phyloP scores from a whole-genome alignment of 2,113 vertebrate species.

The Procavia capensis region DNA sequence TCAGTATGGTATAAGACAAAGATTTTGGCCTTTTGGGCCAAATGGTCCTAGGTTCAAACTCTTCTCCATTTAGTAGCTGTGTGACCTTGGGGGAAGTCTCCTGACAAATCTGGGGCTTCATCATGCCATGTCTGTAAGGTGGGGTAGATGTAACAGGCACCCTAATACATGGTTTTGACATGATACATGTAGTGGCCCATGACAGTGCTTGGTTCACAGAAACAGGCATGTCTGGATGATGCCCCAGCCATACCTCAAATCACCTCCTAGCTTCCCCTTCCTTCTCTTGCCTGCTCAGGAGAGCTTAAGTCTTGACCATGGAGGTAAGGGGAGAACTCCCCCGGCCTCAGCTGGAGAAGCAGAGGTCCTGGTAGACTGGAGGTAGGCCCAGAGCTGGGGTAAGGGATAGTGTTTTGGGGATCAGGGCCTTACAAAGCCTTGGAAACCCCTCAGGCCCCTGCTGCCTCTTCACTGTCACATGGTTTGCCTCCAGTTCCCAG shows the following conservation, averaged over 20 bases:
- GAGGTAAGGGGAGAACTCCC: not conserved
- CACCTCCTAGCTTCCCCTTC: not conserved
- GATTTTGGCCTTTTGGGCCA: not conserved
- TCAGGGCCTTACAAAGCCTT: not conserved
- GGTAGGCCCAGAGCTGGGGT: not conserved
- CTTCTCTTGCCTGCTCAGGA: constrained; percentile 39
- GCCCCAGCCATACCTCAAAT: not conserved
- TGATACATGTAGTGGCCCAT: not conserved
- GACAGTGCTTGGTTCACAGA: not conserved
- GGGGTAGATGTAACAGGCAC: not conserved
- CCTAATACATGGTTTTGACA: not conserved
- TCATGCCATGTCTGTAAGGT: not conserved
- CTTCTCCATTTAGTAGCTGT: not conserved
- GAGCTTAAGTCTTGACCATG: not conserved
- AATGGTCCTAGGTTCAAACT: not conserved
- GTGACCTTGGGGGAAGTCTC: not conserved
- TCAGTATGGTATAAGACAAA: not conserved
- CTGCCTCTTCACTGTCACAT: constrained; percentile 10
- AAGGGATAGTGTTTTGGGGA: not conserved
- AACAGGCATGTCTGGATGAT: not conserved
- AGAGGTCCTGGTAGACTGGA: not conserved
- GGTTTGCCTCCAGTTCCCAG: constrained; percentile 52
- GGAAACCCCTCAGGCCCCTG: constrained; percentile 41
- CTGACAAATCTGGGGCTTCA: not conserved
- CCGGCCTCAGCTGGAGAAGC: not conserved